These are phyloP conservation scores for Bradypodion pumilum DNA, from an alignment of 2,797 vertebrate species.

Conservation along the genomic window DNA sequence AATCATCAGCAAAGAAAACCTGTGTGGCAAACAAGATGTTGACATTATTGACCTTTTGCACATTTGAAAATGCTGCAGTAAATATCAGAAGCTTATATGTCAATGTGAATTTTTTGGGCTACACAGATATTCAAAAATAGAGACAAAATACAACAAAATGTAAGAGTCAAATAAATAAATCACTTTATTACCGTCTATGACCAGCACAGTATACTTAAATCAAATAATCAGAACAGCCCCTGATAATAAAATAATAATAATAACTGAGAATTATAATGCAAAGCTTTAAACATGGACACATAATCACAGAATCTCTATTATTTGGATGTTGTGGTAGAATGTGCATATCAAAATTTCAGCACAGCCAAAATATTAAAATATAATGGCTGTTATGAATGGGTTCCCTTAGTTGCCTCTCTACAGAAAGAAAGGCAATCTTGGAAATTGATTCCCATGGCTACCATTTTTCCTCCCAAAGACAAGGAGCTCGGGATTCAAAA, in stretches of 20 bases:
- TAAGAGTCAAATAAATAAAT: too few species aligned
- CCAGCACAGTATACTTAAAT: too few species aligned
- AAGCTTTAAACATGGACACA: not conserved
- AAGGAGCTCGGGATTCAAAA: too few species aligned
- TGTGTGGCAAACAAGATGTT: not conserved
- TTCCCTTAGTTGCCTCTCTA: not conserved
- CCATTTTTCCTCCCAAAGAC: too few species aligned
- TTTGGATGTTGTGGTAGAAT: not conserved
- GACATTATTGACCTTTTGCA: not conserved
- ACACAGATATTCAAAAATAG: not conserved
- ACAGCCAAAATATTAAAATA: not conserved
- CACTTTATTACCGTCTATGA: too few species aligned
- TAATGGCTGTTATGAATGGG: not conserved
- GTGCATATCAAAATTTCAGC: not conserved
- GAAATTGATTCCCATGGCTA: not conserved
- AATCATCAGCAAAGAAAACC: not conserved
- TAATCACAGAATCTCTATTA: not conserved
- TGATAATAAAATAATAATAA: too few species aligned
- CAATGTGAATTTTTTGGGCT: not conserved
- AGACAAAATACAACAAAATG: not conserved
- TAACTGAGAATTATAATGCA: not conserved
- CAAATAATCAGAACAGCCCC: not conserved
- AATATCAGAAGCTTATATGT: not conserved
- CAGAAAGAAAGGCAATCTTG: not conserved
- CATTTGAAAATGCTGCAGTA: not conserved